Evolutionary conservation across 2,113 vertebrate genomes (phyloP).

Genomic region (Equus quagga): DNA sequence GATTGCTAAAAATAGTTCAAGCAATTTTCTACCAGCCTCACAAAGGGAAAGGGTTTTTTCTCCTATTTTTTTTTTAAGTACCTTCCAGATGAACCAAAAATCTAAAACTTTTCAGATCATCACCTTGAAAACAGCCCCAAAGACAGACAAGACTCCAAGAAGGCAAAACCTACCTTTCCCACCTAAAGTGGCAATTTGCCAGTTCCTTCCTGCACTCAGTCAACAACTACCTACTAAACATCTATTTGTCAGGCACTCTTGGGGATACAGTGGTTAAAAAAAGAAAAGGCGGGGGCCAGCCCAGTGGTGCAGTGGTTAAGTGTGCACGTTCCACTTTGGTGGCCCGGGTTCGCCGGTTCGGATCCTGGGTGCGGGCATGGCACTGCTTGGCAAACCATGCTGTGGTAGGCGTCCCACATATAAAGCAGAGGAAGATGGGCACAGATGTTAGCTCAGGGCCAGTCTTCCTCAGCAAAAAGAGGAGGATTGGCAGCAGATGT

Average conservation of each 20-base stretch:
- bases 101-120: not conserved
- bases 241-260: not conserved
- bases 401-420: too few species aligned
- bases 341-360: too few species aligned
- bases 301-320: too few species aligned
- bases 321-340: too few species aligned
- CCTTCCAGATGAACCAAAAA: constrained; percentile 10
- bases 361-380: too few species aligned
- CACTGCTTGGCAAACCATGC: too few species aligned
- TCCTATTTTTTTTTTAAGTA: not conserved
- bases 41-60: not conserved
- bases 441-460: too few species aligned
- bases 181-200: not conserved
- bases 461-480: too few species aligned
- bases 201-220: not conserved
- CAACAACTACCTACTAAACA: not conserved
- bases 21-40: not conserved
- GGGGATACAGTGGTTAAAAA: not conserved
- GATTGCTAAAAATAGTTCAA: not conserved
- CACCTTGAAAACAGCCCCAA: not conserved
- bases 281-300: too few species aligned
- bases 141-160: not conserved
- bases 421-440: too few species aligned
- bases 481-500: too few species aligned
- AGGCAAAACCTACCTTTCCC: not conserved